phyloP scores from a whole-genome alignment of 53 echinoderm and acorn worm genomes.

The Henricia sp. region DNA sequence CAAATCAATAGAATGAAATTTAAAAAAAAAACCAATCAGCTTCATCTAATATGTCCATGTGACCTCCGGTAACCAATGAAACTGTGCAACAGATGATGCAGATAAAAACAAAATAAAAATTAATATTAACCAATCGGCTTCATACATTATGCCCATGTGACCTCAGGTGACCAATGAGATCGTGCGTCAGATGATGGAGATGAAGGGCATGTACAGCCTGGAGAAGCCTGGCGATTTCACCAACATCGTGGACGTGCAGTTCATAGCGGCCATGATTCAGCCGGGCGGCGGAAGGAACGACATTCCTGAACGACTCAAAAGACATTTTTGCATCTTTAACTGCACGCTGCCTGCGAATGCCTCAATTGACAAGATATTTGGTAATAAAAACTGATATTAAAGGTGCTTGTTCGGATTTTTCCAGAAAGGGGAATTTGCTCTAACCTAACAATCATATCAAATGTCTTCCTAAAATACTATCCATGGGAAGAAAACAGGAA shows the following conservation, averaged over 20 bases:
- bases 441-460: too few relatives aligned
- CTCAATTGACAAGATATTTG: slow-evolving; percentile 98
- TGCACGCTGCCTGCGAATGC: slow-evolving; percentile 98
- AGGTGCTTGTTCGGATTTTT: too few relatives aligned
- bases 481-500: too few relatives aligned
- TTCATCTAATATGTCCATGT: too few relatives aligned
- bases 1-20: too few relatives aligned
- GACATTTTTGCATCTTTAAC: slow-evolving; percentile 92
- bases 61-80: too few relatives aligned
- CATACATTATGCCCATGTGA: not conserved
- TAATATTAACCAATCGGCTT: not conserved
- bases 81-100: too few relatives aligned
- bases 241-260: slow-evolving; percentile 95
- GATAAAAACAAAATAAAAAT: not conserved
- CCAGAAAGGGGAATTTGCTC: too few relatives aligned
- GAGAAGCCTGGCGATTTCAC: slow-evolving; percentile 99
- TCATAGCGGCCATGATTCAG: slow-evolving; percentile 96
- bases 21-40: too few relatives aligned
- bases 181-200: slow-evolving; percentile 99
- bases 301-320: slow-evolving; percentile 94
- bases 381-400: too few relatives aligned
- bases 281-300: slow-evolving; percentile 98
- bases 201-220: slow-evolving; percentile 96
- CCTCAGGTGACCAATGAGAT: slow-evolving; percentile 79
- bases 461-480: too few relatives aligned